Conservation (phyloP, 2,888 invertebrate species). For the Scotopteryx bipunctaria region DNA sequence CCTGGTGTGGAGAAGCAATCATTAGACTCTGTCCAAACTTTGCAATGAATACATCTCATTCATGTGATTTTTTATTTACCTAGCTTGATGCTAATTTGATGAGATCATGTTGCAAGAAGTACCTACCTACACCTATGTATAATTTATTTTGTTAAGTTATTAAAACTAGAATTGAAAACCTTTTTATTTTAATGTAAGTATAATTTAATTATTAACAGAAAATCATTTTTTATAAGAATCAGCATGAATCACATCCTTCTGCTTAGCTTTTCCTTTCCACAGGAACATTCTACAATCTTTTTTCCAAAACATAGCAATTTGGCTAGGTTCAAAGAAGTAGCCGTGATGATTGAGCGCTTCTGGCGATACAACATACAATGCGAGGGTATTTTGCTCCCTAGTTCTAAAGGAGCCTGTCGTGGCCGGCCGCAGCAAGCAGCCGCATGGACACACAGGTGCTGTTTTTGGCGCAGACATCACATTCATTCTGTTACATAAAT, state of each 20-base stretch:
- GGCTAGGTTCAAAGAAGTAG: constrained; percentile 77
- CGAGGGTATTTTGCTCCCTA: constrained; percentile 68
- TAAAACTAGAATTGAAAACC: constrained; percentile 27
- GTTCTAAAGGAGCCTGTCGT: constrained; percentile 68
- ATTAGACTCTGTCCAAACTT: constrained; percentile 84
- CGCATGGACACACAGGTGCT: constrained; percentile 71
- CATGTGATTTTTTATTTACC: constrained; percentile 25
- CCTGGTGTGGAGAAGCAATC: constrained; percentile 78
- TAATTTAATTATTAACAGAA: constrained; percentile 32
- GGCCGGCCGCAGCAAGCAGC: constrained; percentile 66
- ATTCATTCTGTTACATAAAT: constrained; percentile 61
- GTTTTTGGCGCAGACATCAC: constrained; percentile 56
- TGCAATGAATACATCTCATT: constrained; percentile 73
- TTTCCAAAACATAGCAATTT: constrained; percentile 87
- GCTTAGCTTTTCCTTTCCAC: constrained; percentile 76
- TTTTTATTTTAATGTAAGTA: constrained; percentile 21
- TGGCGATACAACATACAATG: constrained; percentile 76
- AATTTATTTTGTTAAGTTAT: constrained; percentile 46
- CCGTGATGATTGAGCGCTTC: constrained; percentile 82
- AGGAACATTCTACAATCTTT: constrained; percentile 88
- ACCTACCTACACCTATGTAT: constrained; percentile 1
- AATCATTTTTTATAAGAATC: constrained; percentile 53
- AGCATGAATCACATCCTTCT: constrained; percentile 57
- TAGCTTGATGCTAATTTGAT: constrained; percentile 15
- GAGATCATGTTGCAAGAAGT: constrained; percentile 21